Evolutionary conservation across 2,888 invertebrate genomes (phyloP).

Genomic region (Thalpophila matura): DNA sequence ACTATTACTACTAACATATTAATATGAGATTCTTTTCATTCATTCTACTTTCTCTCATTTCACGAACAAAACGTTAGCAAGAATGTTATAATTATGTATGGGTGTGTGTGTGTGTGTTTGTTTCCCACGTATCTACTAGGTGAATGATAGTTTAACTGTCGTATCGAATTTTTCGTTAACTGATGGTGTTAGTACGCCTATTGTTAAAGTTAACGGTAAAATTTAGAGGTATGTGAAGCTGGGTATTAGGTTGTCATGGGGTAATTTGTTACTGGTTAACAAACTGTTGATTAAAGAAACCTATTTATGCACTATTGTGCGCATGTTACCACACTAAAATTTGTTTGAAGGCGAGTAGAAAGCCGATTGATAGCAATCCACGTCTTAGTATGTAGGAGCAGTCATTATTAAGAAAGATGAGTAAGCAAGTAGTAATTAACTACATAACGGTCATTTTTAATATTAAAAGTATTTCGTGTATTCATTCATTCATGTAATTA

Average conservation of each 20-base stretch:
- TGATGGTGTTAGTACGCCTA: constrained; percentile 17
- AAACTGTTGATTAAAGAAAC: background rate
- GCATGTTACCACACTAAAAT: no score
- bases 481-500: no score
- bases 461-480: no score
- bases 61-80: constrained; percentile 34
- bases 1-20: constrained; percentile 24
- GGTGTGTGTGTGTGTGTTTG: constrained; percentile 16
- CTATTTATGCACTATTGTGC: no score
- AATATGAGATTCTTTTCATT: constrained; percentile 50
- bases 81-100: constrained; percentile 4
- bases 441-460: no score
- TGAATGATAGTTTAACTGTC: constrained; percentile 12
- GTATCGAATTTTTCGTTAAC: constrained; percentile 27
- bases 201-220: constrained; percentile 37
- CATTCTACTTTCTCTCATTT: constrained; percentile 50
- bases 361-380: no score
- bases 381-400: no score
- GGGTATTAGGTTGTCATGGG: constrained; percentile 22
- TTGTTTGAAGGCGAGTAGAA: no score
- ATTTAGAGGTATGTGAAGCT: constrained; percentile 19
- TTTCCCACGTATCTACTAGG: constrained; percentile 49
- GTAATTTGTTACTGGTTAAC: constrained; percentile 5
- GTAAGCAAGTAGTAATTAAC: no score
- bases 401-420: no score